Evolutionary conservation across 2,888 invertebrate genomes (phyloP), one percentile per base, ranked within the genome.

Genomic region (Amiota communis): DNA sequence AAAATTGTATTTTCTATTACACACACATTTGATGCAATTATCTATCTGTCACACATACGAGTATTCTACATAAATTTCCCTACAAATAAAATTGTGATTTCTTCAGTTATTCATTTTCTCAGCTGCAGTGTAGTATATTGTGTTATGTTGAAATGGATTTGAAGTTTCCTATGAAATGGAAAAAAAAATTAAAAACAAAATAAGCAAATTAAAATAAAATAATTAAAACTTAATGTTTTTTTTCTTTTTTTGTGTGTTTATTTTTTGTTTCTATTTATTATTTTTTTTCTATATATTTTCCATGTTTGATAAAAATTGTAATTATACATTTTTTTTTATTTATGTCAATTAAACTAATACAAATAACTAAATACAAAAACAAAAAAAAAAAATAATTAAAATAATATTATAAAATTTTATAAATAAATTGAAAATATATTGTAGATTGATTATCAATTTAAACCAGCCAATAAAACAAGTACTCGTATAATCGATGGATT

Each of bases 101-200:
- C 23, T 23, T 23, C 23, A 36, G 2, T 56, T 56, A 9, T 12
- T 57, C 15, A 57, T 57, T 57, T 12, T 6, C 56, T 15, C 56
- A 20, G 57, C 57, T 57, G 1, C 17, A 15, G 15, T 57, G 57
- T n/a, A 8, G 10, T 57, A 3, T 1, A 23, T 23, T 23, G 8
- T 36, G 53, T 15, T 2, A 8, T 10, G 4, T 1, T 8, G 11
- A n/a, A 15, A 57, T n/a, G 10, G 15, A 57, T 17, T 57, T 57
- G 12, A 57, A n/a, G 10, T 17, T 17, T 57, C n/a, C 57, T 36
- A 36, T 36, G 6, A 36, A 36, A 36, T 36, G 6, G 6, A 49
- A 74, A 80, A 77, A 79, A 23, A 71, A 57, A 76, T 70, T 20
- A 10, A 59, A 74, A 81, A 77, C 56, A 49, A 71, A 69, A 73